Conservation (phyloP, 2,888 invertebrate genomes). For the Eledone cirrhosa region DNA sequence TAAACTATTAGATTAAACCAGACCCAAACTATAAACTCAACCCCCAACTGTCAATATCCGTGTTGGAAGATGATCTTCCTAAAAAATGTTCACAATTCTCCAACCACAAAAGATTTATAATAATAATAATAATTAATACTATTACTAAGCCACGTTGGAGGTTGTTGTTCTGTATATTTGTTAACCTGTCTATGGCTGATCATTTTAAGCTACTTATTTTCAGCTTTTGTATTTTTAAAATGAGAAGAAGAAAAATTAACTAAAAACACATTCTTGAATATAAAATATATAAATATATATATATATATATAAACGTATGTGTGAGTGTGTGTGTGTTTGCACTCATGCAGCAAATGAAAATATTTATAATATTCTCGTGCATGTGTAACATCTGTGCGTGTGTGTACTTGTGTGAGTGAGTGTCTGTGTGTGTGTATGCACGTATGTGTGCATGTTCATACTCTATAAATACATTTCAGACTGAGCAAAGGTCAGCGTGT, state of each 20-base stretch:
- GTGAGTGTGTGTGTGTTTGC: background rate
- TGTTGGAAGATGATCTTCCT: too few relatives aligned
- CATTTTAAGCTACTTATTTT: slow-evolving; percentile 27
- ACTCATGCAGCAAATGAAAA: background rate
- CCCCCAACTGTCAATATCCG: too few relatives aligned
- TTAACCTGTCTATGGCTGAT: slow-evolving; percentile 13
- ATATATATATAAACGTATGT: background rate
- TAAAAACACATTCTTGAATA: background rate
- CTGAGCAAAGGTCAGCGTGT: slow-evolving; percentile 4
- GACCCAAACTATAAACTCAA: too few relatives aligned
- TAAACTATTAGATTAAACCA: too few relatives aligned
- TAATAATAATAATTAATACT: too few relatives aligned
- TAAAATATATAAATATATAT: background rate
- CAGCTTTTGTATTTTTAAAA: slow-evolving; percentile 26
- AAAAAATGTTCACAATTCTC: too few relatives aligned
- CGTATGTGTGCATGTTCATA: background rate
- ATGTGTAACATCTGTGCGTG: background rate
- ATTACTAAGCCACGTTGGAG: background rate
- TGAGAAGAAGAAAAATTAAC: background rate
- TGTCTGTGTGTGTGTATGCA: background rate
- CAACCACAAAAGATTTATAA: too few relatives aligned
- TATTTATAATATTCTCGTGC: background rate
- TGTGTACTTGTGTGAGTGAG: background rate
- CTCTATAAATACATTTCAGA: background rate
- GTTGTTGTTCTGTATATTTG: slow-evolving; percentile 24